Evolutionary conservation across 2,888 invertebrate species (phyloP).

Genomic region (Sarcophaga rosellei): DNA sequence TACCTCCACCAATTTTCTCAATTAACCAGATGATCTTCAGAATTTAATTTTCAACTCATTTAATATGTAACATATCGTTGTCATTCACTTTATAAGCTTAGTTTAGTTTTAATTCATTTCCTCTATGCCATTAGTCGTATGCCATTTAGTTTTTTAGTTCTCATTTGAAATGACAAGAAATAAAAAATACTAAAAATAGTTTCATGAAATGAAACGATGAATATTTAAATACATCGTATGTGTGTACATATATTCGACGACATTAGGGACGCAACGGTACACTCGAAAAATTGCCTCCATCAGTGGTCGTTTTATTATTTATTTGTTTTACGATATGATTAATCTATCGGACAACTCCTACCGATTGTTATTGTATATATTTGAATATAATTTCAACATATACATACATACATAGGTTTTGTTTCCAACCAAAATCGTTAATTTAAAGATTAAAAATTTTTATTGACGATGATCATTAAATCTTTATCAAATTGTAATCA

Average conservation of each 20-base stretch:
- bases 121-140: neutral
- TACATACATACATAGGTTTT: no score
- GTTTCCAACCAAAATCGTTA: no score
- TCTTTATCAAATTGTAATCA: no score
- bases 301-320: no score
- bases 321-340: no score
- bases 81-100: neutral
- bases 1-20: neutral
- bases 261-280: neutral
- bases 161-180: neutral
- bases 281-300: neutral
- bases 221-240: conserved; percentile 6
- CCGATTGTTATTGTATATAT: no score
- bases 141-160: neutral
- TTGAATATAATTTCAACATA: no score
- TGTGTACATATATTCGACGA: neutral
- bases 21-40: conserved; percentile 6
- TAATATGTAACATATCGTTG: conserved; percentile 38
- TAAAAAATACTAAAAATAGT: neutral
- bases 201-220: neutral
- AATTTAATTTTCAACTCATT: conserved; percentile 2
- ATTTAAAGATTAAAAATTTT: no score
- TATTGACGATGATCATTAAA: no score
- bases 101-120: conserved; percentile 8
- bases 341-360: no score